These are phyloP conservation scores for Drosophila pachea DNA, from an alignment of 1,140 invertebrate genomes.

Conservation along the genomic window DNA sequence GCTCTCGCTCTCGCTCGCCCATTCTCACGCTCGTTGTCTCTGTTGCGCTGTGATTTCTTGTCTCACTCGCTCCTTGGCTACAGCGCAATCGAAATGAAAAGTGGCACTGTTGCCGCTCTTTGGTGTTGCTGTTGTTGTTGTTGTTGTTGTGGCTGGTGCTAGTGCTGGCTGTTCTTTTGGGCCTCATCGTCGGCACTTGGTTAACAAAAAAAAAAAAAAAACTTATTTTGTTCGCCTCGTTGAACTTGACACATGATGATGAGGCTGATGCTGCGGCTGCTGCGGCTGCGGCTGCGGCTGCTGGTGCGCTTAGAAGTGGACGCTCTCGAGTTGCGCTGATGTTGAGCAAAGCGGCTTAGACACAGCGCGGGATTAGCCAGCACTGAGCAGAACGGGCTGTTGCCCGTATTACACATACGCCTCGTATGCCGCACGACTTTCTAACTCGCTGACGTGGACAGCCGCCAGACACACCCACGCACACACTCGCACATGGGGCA, in stretches of 20 bases:
- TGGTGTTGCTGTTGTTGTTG: slow-evolving; percentile 2
- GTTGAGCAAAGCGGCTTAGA: slow-evolving; percentile 35
- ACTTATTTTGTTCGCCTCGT: slow-evolving; percentile 65
- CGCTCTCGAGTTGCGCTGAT: slow-evolving; percentile 8
- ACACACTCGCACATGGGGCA: neutral
- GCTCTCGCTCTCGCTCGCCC: neutral
- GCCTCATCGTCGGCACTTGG: slow-evolving; percentile 45
- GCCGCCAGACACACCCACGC: slow-evolving; percentile 11
- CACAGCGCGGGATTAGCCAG: slow-evolving; percentile 50
- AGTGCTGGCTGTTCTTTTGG: slow-evolving; percentile 8
- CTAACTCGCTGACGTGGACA: slow-evolving; percentile 17
- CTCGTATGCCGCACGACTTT: slow-evolving; percentile 43
- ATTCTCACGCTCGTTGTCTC: neutral
- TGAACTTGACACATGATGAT: slow-evolving; percentile 46
- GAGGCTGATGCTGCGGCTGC: slow-evolving; percentile 2
- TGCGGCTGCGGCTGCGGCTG: no score
- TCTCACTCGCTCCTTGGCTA: no score
- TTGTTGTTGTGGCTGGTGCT: neutral
- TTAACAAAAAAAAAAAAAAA: slow-evolving; percentile 33
- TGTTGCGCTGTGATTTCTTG: neutral
- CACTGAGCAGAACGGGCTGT: slow-evolving; percentile 14
- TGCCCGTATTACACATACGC: slow-evolving; percentile 35
- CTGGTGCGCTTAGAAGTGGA: slow-evolving; percentile 21
- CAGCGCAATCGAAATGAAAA: slow-evolving; percentile 14
- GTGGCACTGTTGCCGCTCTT: slow-evolving; percentile 21